phyloP scores from a whole-genome alignment of 2,797 vertebrate genomes.

The Siniperca undulata region DNA sequence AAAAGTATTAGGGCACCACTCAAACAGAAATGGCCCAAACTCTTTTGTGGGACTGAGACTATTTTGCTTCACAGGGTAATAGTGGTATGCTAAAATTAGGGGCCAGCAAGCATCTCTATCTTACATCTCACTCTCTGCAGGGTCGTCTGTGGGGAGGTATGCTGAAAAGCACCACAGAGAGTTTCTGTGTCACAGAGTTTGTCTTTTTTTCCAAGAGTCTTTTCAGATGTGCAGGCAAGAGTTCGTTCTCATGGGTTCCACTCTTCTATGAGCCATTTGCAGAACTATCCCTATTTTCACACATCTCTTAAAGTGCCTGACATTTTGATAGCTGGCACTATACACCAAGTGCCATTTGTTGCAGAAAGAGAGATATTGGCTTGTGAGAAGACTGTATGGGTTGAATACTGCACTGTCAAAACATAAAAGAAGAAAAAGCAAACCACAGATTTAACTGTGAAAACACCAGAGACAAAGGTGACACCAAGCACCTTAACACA shows the following conservation, averaged over 20 bases:
- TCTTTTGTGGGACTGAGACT: conserved; percentile 14
- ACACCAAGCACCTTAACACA: conserved; percentile 59
- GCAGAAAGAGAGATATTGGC: conserved; percentile 56
- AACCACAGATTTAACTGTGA: conserved; percentile 58
- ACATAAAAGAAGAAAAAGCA: conserved; percentile 55
- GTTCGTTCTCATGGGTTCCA: conserved; percentile 67
- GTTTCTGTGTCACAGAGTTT: conserved; percentile 38
- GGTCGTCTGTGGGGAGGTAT: conserved; percentile 41
- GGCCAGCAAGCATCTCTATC: conserved; percentile 21
- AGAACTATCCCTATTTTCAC: conserved; percentile 68
- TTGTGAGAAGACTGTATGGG: conserved; percentile 45
- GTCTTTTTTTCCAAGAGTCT: conserved; percentile 17
- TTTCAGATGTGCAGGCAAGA: conserved; percentile 58
- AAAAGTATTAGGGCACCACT: background rate
- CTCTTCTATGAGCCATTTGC: conserved; percentile 65
- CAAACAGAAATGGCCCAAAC: conserved; percentile 1
- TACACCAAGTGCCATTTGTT: conserved; percentile 67
- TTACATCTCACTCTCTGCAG: conserved; percentile 41
- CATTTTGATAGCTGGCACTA: conserved; percentile 75
- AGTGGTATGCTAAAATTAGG: conserved; percentile 34
- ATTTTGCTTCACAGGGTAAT: conserved; percentile 32
- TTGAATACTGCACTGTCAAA: conserved; percentile 57
- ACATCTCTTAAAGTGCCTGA: conserved; percentile 73
- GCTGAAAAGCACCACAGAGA: conserved; percentile 57
- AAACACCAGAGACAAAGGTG: conserved; percentile 54